Evolutionary conservation across 2,113 vertebrate genomes (phyloP).

Genomic region (Alethe castanea): DNA sequence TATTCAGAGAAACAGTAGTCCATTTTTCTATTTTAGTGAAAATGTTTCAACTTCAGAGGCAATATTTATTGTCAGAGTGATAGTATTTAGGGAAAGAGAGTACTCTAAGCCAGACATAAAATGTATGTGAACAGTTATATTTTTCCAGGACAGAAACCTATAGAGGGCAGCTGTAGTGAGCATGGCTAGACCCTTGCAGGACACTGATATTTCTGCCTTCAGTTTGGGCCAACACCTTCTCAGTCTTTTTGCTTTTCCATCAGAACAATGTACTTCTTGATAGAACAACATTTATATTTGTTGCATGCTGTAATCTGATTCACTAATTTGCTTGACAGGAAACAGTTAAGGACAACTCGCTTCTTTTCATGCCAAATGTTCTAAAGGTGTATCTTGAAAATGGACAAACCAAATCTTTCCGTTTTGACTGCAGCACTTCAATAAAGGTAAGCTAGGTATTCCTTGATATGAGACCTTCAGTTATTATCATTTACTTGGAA

Average conservation of each 20-base stretch:
- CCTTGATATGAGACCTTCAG: background rate
- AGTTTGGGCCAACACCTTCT: background rate
- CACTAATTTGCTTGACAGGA: slow-evolving; percentile 76
- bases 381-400: slow-evolving; percentile 99
- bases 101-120: background rate
- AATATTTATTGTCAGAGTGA: background rate
- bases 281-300: background rate
- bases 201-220: background rate
- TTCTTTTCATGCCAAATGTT: slow-evolving; percentile 99
- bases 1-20: background rate
- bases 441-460: slow-evolving; percentile 85
- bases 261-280: background rate
- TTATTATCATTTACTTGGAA: background rate
- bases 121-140: background rate
- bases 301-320: slow-evolving; percentile 29
- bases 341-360: slow-evolving; percentile 95
- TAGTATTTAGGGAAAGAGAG: background rate
- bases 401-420: slow-evolving; percentile 98
- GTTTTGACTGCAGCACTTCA: slow-evolving; percentile 95
- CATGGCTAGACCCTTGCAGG: background rate
- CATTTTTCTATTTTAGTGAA: background rate
- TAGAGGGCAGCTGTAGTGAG: background rate
- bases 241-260: background rate
- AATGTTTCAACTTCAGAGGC: background rate
- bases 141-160: background rate